Evolutionary conservation across 2,113 vertebrate species (phyloP), one percentile per base, ranked within the genome.

Genomic region (Noctilio leporinus): DNA sequence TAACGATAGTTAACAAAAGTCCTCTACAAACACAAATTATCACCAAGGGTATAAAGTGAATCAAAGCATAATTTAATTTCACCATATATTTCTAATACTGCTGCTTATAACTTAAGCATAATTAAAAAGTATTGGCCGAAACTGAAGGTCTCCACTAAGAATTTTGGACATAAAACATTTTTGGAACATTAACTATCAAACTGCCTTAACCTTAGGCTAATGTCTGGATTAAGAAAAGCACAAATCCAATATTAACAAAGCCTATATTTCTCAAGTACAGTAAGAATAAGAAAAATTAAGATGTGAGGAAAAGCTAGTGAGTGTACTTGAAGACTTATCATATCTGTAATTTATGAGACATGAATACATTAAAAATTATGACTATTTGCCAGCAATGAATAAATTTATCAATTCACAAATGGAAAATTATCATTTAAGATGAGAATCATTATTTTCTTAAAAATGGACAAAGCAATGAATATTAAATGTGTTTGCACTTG

Each of bases 61-160:
- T 95, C 78, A 93, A 89, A 96, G 80, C 57, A 89, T 70, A 88
- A 94, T 87, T 96, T 87, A 70, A 91, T 95, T 95, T 95, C 38
- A 47, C 30, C 53, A 28, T 43, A 76, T 28, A 67, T 53, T 86
- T 93, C 84, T 78, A 84, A 47, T 80, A 67, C 14, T 90, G 91
- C 40, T 73, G 8, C 77, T 85, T 72, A 91, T n/a, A 95, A 88
- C 17, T 40, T 57, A 89, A 83, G 14, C 82, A 89, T 95, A 96
- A 83, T 19, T 64, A 10, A 76, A 73, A 93, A 70, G 9, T 77
- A 94, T 30, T 73, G 49, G 33, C 77, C 91, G 82, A 94, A 86
- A 89, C 12, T 26, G 26, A 86, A 64, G 57, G 7, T 91, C 64
- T 84, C 35, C 28, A 77, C 11, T 81, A 70, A 70, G 45, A 91